Base-by-base conservation (phyloP, 2,113 vertebrate genomes). In the Archilochus colubris region DNA sequence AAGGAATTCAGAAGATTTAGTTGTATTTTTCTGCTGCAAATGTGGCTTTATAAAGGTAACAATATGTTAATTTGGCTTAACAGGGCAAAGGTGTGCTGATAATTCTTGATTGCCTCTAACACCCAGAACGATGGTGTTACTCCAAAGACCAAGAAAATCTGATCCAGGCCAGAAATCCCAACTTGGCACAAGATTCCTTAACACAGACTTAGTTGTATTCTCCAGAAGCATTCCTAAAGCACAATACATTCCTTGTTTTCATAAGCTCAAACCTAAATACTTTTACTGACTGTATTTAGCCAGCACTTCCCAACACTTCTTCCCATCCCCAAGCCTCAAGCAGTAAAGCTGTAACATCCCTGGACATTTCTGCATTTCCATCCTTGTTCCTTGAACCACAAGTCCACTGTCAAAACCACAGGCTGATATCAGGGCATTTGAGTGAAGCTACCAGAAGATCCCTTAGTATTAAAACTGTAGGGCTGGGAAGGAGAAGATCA, bases 171-270 rank as follows among this genome's bases (percentile, higher is more conserved):
- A 2, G 9, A 7, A 9, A 50, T 8, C 38, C 15, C 20, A 31
- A 36, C 10, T 6, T 0, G 6, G 38, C 38, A 59, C 43, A 83
- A 23, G 0, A 1, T 6, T 40, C 10, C 11, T 19, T 4, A 61
- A 51, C 23, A 48, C 9, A 50, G 59, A 15, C 19, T 66, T 19
- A 66, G 40, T 22, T 19, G 31, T 64, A 12, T 14, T 46, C 67
- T 59, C 83, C 66, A 59, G 70, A 67, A 46, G 12, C 14, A 57
- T 28, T 59, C 55, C 38, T 53, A 51, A 68, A 86, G 30, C 30
- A 30, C 8, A 21, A 75, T 3, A 17, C 6, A 9, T 2, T 81
- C 36, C 58, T 40, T 50, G 5, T 33, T 88, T 72, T 48, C 38
- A 20, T 31, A 33, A 43, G 5, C 10, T 24, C 17, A 88, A 44